Percentiles rank a stretch among this genome's conserved stretches.
Evolutionary conservation across 1,140 invertebrate genomes (phyloP).

Genomic region (Hyphantria cunea): DNA sequence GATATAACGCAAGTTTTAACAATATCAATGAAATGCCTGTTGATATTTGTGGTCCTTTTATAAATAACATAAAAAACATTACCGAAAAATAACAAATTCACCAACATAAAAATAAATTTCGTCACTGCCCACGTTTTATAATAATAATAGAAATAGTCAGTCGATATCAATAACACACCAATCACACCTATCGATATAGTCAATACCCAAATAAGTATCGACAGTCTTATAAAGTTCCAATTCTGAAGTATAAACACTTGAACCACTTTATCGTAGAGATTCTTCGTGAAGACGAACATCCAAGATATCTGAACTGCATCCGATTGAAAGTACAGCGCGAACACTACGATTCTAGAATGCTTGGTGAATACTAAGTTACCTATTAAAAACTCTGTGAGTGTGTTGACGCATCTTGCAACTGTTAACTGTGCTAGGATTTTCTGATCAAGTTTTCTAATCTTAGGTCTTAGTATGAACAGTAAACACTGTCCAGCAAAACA

Average conservation of each 20-base stretch:
- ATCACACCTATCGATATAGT: conserved; percentile 43
- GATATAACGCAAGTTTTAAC: conserved; percentile 47
- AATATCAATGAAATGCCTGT: conserved; percentile 37
- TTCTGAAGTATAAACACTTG: conserved; percentile 40
- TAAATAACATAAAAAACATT: conserved; percentile 45
- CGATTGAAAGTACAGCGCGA: conserved; percentile 40
- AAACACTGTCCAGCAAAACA: conserved; percentile 37
- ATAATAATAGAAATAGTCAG: conserved; percentile 4
- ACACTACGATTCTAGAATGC: conserved; percentile 3
- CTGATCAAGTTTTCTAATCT: conserved; percentile 54
- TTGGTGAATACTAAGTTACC: conserved; percentile 3
- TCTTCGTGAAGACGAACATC: conserved; percentile 60
- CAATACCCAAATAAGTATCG: conserved; percentile 34
- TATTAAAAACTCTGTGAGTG: conserved; percentile 41
- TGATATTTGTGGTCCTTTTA: conserved; percentile 22
- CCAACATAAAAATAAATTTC: conserved; percentile 42
- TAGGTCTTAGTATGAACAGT: conserved; percentile 36
- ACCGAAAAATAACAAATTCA: conserved; percentile 47
- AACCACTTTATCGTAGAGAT: conserved; percentile 56
- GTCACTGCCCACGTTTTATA: conserved; percentile 41
- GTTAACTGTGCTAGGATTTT: conserved; percentile 50
- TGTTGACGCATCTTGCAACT: conserved; percentile 44
- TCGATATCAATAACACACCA: conserved; percentile 33
- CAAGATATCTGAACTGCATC: conserved; percentile 45
- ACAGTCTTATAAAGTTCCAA: conserved; percentile 31